Percentiles rank a stretch among this genome's conserved stretches.
Evolutionary conservation across 2,113 vertebrate genomes (phyloP).

Genomic region (Oenanthe melanoleuca): DNA sequence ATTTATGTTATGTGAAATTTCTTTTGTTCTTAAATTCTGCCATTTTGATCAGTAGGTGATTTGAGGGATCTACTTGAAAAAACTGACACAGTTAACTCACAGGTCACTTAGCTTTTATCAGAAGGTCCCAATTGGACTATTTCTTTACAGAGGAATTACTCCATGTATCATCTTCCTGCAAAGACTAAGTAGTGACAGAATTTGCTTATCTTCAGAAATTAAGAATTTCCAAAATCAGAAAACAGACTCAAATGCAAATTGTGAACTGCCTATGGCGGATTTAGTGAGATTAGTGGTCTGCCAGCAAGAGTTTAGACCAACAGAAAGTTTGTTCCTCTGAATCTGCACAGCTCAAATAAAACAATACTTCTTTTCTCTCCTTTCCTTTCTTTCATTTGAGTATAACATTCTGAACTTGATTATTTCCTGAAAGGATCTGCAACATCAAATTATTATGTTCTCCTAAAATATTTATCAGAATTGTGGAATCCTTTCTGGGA

Average conservation of each 20-base stretch:
- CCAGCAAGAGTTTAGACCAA: neutral
- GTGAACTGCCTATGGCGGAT: neutral
- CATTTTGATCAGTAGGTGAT: neutral
- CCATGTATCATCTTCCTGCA: neutral
- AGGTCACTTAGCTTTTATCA: neutral
- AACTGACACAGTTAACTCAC: neutral
- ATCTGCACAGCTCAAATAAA: neutral
- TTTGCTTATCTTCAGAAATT: neutral
- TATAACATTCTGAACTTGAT: neutral
- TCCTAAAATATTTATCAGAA: neutral
- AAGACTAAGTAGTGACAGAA: neutral
- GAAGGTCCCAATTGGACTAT: neutral
- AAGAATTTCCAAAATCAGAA: neutral
- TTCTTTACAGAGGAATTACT: neutral
- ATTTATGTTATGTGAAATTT: neutral
- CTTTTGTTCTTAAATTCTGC: neutral
- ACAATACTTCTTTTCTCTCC: neutral
- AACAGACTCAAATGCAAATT: neutral
- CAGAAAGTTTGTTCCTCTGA: neutral
- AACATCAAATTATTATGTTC: neutral
- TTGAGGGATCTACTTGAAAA: neutral
- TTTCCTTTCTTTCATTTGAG: neutral
- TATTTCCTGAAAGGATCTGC: neutral
- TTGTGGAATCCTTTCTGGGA: neutral
- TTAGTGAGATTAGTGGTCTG: neutral